Evolutionary conservation across 2,888 invertebrate species (phyloP), one percentile per base, ranked within the genome.

Genomic region (Dermolepida albohirtum): DNA sequence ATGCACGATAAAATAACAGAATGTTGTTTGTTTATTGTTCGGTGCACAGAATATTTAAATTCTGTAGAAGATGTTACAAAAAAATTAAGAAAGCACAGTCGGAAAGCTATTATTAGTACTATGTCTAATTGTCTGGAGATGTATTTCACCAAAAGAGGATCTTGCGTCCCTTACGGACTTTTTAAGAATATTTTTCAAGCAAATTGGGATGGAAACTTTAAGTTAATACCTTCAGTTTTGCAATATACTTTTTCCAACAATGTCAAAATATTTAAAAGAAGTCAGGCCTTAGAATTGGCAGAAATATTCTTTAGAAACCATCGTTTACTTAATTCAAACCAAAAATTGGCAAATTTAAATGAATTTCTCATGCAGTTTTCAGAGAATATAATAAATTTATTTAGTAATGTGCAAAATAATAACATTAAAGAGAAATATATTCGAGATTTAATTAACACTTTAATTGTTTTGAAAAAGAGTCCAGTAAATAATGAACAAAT

Each of bases 271-370:
- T 92, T 89, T 75, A 85, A 90, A 22, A 86, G 89, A 49, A 88
- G 87, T 70, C 92, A 92, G 82, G 90, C 90, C 0, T 76, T 90
- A 1, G 90, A 91, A 76, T 81, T 92, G 67, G 78, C 92, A 51
- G 83, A 85, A n/a, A 84, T 88, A 2, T 89, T 92, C 72, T 92
- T 90, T 78, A 85, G 85, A 54, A 88, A 90, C 74, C 81, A 87
- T 11, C 86, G 89, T 74, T 78, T 85, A 43, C 77, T 85, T 34
- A 73, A 68, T 71, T 81, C 80, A 8, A 82, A 84, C n/a, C 77
- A 78, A 14, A 73, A 82, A 12, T 75, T 73, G 29, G 82, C 84
- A 63, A 12, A 10, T 27, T 75, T 87, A 57, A 73, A 80, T 7
- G 80, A 83, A 62, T 75, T 87, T 62, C 89, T 90, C 75, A 77